These are phyloP conservation scores for Mohoua ochrocephala DNA, from an alignment of 2,113 vertebrate genomes.

Conservation along the genomic window DNA sequence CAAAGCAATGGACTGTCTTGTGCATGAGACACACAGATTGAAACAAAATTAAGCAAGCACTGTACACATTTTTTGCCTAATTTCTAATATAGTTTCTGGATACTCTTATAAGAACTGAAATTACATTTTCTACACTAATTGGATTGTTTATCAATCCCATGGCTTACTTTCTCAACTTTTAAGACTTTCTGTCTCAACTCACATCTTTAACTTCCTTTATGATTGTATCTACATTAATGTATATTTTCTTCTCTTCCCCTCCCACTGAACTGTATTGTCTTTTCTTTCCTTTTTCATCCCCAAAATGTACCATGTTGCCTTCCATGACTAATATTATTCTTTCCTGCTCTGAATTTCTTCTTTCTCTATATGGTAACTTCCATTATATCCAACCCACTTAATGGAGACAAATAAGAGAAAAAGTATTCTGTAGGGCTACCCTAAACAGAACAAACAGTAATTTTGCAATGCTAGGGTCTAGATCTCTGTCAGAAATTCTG, in stretches of 20 bases:
- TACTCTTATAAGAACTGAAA: not conserved
- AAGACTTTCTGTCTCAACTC: not conserved
- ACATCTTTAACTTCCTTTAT: not conserved
- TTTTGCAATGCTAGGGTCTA: not conserved
- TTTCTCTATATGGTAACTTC: not conserved
- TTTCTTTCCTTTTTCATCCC: not conserved
- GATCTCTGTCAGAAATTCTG: not conserved
- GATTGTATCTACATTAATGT: not conserved
- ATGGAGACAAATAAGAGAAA: not conserved
- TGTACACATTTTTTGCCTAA: not conserved
- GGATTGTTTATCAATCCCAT: not conserved
- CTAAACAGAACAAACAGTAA: not conserved
- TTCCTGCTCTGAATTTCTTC: not conserved
- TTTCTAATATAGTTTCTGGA: not conserved
- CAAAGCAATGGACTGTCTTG: not conserved
- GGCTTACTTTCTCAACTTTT: not conserved
- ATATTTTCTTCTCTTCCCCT: not conserved
- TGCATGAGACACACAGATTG: not conserved
- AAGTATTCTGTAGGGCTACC: not conserved
- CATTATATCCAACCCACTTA: not conserved
- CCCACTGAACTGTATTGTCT: not conserved
- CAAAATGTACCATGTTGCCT: not conserved
- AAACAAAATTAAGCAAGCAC: not conserved
- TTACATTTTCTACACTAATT: not conserved
- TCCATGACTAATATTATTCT: not conserved